Percentiles rank a stretch among this genome's conserved stretches.
These are phyloP conservation scores for Caenorhabditis sp. DNA, from an alignment of 2,888 invertebrate species.

Conservation along the genomic window DNA sequence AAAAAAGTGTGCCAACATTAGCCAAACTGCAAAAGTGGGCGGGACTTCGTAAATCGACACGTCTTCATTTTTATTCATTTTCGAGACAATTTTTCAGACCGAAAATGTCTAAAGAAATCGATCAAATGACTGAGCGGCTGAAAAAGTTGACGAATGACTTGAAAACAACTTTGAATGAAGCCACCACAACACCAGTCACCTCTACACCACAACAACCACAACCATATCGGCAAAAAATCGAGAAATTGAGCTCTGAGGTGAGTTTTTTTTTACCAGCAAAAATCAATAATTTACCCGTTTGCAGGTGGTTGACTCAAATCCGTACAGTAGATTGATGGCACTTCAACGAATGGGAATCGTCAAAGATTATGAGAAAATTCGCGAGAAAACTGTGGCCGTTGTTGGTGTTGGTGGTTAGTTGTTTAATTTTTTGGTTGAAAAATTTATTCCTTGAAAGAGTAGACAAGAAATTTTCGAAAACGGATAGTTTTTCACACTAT, in stretches of 20 bases:
- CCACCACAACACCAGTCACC: neutral
- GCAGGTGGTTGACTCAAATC: slow-evolving; percentile 83
- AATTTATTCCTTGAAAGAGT: neutral
- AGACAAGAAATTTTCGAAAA: too few species aligned
- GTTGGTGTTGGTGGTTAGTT: slow-evolving; percentile 87
- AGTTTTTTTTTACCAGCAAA: neutral
- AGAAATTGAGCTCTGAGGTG: slow-evolving; percentile 79
- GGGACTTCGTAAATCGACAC: slow-evolving; percentile 39
- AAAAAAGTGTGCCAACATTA: slow-evolving; percentile 7
- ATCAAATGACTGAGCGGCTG: neutral
- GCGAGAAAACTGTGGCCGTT: slow-evolving; percentile 87
- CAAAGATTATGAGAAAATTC: slow-evolving; percentile 87
- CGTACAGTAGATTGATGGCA: slow-evolving; percentile 95
- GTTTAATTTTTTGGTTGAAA: neutral
- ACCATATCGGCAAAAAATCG: slow-evolving; percentile 64
- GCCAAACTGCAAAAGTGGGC: slow-evolving; percentile 33
- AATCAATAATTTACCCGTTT: neutral
- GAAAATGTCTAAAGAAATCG: slow-evolving; percentile 9
- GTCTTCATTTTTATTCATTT: neutral
- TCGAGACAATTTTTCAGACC: neutral
- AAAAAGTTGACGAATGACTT: neutral
- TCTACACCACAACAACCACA: neutral
- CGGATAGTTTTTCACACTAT: too few species aligned
- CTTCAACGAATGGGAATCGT: slow-evolving; percentile 98
- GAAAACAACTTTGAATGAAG: slow-evolving; percentile 6